These are phyloP conservation scores for Clepsis dumicolana DNA, from an alignment of 2,888 invertebrate genomes.

Conservation along the genomic window DNA sequence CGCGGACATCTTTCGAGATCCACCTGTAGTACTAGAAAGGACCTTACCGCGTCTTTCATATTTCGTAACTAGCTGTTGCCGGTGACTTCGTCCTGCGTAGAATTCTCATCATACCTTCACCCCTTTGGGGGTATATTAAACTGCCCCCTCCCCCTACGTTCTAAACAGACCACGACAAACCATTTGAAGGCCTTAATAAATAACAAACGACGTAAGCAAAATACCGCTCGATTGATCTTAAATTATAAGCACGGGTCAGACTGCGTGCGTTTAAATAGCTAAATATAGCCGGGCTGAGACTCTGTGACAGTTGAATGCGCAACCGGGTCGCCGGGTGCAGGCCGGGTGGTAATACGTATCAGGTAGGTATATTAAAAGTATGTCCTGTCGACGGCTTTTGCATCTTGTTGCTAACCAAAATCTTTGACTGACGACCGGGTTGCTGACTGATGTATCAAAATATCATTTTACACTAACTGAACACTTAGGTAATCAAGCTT, in stretches of 20 bases:
- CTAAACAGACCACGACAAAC: too few relatives aligned
- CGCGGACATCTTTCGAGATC: too few relatives aligned
- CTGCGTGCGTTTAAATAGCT: conserved; percentile 39
- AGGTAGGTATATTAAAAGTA: neutral
- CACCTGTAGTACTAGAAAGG: too few relatives aligned
- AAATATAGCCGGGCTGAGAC: conserved; percentile 33
- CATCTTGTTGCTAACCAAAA: neutral
- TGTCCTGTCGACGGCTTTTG: conserved; percentile 15
- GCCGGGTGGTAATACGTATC: neutral
- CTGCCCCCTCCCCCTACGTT: too few relatives aligned
- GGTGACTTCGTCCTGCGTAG: too few relatives aligned
- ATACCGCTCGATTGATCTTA: conserved; percentile 39
- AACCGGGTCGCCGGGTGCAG: conserved; percentile 39
- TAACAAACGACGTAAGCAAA: conserved; percentile 15
- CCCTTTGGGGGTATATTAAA: too few relatives aligned
- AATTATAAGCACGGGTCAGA: conserved; percentile 39
- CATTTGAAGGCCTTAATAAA: neutral
- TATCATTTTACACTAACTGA: too few relatives aligned
- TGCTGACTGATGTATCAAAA: too few relatives aligned
- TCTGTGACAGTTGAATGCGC: conserved; percentile 27
- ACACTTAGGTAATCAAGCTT: too few relatives aligned
- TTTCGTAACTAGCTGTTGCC: too few relatives aligned
- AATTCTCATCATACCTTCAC: too few relatives aligned
- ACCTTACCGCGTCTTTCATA: too few relatives aligned
- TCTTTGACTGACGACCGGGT: neutral